A percentile compares a stretch with the other conserved stretches of the same genome.
These are phyloP conservation scores for Semicossyphus pulcher DNA, from an alignment of 2,113 vertebrate genomes.

Conservation along the genomic window DNA sequence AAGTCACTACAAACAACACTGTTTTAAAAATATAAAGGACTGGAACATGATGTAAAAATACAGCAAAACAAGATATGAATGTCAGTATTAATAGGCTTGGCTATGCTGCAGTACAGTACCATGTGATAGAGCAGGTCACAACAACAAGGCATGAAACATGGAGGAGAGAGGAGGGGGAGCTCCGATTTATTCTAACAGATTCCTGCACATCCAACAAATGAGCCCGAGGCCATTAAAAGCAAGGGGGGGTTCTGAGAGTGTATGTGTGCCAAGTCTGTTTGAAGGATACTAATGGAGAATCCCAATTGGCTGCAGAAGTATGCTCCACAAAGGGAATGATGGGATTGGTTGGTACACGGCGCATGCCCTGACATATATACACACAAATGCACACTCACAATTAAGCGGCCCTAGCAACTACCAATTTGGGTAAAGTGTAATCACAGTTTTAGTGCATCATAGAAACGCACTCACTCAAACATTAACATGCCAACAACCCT, in stretches of 20 bases:
- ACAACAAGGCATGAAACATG: neutral
- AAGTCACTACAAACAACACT: too few species aligned
- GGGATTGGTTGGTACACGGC: conserved; percentile 31
- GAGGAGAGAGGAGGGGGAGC: neutral
- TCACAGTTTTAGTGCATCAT: neutral
- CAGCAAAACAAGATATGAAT: neutral
- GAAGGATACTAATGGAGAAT: conserved; percentile 14
- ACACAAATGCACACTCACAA: neutral
- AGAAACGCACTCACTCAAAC: neutral
- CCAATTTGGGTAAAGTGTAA: neutral
- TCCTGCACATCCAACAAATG: conserved; percentile 8
- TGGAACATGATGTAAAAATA: neutral
- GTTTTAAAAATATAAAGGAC: too few species aligned
- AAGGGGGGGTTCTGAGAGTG: neutral
- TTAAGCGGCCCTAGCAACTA: neutral
- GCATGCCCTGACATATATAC: conserved; percentile 15
- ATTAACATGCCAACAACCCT: neutral
- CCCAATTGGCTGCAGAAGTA: conserved; percentile 30
- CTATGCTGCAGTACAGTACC: neutral
- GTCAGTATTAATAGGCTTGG: too few species aligned
- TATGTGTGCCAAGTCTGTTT: conserved; percentile 7
- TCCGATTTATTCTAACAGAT: conserved; percentile 26
- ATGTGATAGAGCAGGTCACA: neutral
- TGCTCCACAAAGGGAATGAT: conserved; percentile 4
- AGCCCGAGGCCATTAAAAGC: conserved; percentile 13